phyloP scores from a whole-genome alignment of 2,113 vertebrate genomes.

The Apeltes quadracus region DNA sequence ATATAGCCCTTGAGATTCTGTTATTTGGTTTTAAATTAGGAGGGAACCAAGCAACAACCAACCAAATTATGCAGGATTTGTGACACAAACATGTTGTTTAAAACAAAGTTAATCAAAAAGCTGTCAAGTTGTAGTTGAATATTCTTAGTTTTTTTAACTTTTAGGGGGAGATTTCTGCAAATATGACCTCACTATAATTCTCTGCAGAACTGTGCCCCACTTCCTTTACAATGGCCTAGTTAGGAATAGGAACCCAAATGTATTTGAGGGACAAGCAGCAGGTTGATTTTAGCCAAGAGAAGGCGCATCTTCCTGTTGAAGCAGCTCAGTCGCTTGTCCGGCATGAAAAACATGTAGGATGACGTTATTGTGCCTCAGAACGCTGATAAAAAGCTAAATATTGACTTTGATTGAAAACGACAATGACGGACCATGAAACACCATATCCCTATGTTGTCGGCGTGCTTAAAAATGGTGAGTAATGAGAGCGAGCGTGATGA shows the following conservation, averaged over 20 bases:
- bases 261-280: constrained; percentile 43
- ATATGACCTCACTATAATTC: constrained; percentile 45
- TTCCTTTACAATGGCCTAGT: constrained; percentile 62
- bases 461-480: neutral
- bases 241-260: constrained; percentile 58
- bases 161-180: constrained; percentile 34
- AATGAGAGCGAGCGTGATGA: constrained; percentile 8
- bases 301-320: constrained; percentile 5
- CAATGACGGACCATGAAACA: constrained; percentile 5
- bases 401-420: constrained; percentile 25
- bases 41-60: constrained; percentile 10
- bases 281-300: constrained; percentile 26
- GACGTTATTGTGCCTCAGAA: constrained; percentile 12
- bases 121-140: neutral
- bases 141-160: constrained; percentile 24
- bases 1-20: neutral
- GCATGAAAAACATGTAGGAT: constrained; percentile 20
- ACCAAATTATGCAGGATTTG: neutral
- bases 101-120: neutral
- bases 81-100: neutral
- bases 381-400: constrained; percentile 36
- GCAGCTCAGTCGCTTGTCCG: neutral
- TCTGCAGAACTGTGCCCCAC: constrained; percentile 58
- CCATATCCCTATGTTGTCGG: neutral
- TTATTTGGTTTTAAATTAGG: neutral